Conservation (phyloP, 2,113 vertebrate species). For the Dipodomys spectabilis region DNA sequence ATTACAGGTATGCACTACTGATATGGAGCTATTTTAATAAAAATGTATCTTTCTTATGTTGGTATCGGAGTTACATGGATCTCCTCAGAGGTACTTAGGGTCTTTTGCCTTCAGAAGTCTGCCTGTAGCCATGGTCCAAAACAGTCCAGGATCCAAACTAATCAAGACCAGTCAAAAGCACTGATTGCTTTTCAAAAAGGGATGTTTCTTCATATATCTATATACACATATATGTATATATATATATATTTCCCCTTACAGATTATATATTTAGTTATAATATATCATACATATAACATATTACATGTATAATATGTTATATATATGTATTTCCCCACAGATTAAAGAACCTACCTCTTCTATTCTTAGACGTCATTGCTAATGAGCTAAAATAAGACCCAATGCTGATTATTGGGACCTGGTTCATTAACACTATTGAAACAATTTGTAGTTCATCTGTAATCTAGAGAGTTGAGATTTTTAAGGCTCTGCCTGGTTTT, state of each 20-base stretch:
- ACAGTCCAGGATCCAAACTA: slow-evolving; percentile 81
- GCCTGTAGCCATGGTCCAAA: slow-evolving; percentile 80
- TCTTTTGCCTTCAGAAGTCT: slow-evolving; percentile 74
- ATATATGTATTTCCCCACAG: too few relatives aligned
- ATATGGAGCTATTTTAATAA: neutral
- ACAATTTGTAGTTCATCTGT: slow-evolving; percentile 42
- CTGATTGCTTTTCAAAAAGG: too few relatives aligned
- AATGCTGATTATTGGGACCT: slow-evolving; percentile 49
- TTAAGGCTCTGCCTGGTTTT: slow-evolving; percentile 59
- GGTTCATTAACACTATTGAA: slow-evolving; percentile 51
- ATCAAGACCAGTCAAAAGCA: slow-evolving; percentile 51
- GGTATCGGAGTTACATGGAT: rapidly evolving
- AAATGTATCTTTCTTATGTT: neutral
- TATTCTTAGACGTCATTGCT: slow-evolving; percentile 1
- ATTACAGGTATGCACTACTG: too few relatives aligned
- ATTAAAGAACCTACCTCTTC: neutral
- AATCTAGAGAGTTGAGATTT: slow-evolving; percentile 66
- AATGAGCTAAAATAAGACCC: slow-evolving; percentile 12
- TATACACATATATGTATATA: too few relatives aligned
- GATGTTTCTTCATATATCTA: too few relatives aligned
- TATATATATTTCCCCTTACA: neutral
- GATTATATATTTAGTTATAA: too few relatives aligned
- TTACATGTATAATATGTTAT: too few relatives aligned
- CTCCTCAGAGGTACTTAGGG: neutral
- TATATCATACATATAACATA: too few relatives aligned